Base-by-base conservation (phyloP, 2,888 invertebrate species). In the Pyrgus malvae region DNA sequence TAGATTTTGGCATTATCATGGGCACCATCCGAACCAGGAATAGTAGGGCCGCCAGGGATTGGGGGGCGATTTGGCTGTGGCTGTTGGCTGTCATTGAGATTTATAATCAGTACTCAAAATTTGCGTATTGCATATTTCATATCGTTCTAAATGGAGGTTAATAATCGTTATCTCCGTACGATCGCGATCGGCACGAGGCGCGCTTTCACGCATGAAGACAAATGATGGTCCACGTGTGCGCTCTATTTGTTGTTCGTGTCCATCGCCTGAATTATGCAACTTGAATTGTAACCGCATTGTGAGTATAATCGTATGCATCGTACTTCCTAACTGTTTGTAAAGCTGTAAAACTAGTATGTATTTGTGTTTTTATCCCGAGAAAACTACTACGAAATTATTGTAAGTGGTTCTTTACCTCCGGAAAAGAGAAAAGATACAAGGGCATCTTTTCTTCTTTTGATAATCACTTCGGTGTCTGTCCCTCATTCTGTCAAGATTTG, bases 141-240 rank as follows among this genome's bases (percentile, higher is more conserved):
- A 45, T 29, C 11, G n/a, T 6, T 9, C 23, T 23, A 12, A 21
- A 21, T 21, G 3, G 21, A 21, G 21, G 21, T 27, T 27, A 38
- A 38, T 48, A 25, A 38, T 48, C 48, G 12, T 48, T 19, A 29
- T 40, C 12, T 44, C 4, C 31, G n/a, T 38, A 29, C 44, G n/a
- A 31, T 40, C 29, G 37, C 44, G n/a, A 31, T 40, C 29, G 37
- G 37, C 37, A 37, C 38, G 38, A 38, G 38, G 38, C 48, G 48
- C 4, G 19, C 7, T 27, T 38, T 48, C 37, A 29, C 40, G 27
- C 38, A 27, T 38, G 48, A 48, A 38, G 48, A 48, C 38, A 48
- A 48, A 38, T 38, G 27, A 48, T 48, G 48, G 48, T 48, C 48
- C 19, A 48, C 48, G 48, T 38, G 48, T 21, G 48, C 38, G 48